Percentiles rank a stretch among this genome's conserved stretches.
These are phyloP conservation scores for Adineta ricciae DNA, from an alignment of 2,888 invertebrate genomes.

Conservation along the genomic window DNA sequence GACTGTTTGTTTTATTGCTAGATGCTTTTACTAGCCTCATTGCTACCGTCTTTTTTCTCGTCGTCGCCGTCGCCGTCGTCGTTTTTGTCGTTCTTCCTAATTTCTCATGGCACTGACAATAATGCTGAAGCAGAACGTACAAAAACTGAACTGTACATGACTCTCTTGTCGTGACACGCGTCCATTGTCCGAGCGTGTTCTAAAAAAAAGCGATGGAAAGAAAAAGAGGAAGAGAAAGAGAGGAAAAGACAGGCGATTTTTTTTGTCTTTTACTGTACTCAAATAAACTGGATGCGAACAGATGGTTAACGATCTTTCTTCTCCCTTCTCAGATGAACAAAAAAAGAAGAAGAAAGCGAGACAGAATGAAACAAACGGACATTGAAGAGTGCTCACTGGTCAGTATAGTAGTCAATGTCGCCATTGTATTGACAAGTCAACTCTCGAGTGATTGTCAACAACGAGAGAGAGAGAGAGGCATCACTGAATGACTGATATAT, in stretches of 20 bases:
- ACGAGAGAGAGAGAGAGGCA: neutral
- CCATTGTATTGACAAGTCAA: neutral
- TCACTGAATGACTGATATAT: neutral
- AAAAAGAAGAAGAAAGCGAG: neutral
- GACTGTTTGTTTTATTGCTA: neutral
- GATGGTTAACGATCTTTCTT: constrained; percentile 1
- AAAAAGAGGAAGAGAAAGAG: neutral
- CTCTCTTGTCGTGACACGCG: neutral
- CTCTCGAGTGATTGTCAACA: constrained; percentile 9
- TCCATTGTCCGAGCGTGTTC: neutral
- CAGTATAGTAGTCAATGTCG: neutral
- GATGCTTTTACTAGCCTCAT: neutral
- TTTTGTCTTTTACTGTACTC: neutral
- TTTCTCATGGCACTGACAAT: constrained; percentile 9
- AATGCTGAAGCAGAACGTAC: constrained; percentile 2
- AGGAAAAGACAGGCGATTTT: neutral
- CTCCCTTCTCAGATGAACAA: neutral
- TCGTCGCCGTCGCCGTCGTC: neutral
- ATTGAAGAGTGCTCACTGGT: neutral
- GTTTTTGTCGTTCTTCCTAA: neutral
- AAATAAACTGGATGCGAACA: neutral
- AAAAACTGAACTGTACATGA: neutral
- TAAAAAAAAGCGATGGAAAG: neutral
- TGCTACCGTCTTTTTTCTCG: neutral
- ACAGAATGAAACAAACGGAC: neutral